Evolutionary conservation across 2,797 vertebrate genomes (phyloP), one percentile per base, ranked within the genome.

Genomic region (Silurus aristotelis): DNA sequence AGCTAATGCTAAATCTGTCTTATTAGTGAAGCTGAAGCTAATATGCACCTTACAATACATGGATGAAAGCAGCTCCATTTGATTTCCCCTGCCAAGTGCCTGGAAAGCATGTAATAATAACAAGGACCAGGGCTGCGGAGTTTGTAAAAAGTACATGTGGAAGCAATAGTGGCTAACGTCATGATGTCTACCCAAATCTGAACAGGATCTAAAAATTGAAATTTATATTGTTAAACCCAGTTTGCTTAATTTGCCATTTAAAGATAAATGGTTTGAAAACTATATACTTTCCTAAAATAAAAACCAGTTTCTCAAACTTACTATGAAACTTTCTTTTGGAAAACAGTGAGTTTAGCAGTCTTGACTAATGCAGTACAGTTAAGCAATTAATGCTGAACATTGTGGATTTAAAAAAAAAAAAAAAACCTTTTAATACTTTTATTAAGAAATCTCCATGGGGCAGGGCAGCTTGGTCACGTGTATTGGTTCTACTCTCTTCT

Each of bases 121-220:
- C 27, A 82, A 66, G 58, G 85, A 46, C 13, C 9, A 27, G 22
- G 48, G 46, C 77, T 56, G 48, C 22, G 60, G 20, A 70, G 73
- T 76, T 61, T 86, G 67, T 82, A 83, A 85, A 85, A 78, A 31
- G 60, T 73, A 38, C 87, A 81, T 73, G 70, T 80, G 78, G 84
- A 83, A 79, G 66, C 60, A 82, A 46, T 64, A 68, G 61, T 80
- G 27, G 56, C 85, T 77, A 86, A 78, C 17, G 61, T 82, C 73
- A 76, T 58, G 75, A 86, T 72, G 43, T 79, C 66, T 71, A 31
- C 27, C 46, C 58, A 63, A 48, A 86, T 71, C 61, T 77, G 46
- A 83, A 71, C 27, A 38, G 31, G 64, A 83, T 27, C 31, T 67
- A 22, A 75, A 61, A 55, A 12, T 79, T 46, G 66, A 27, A 68